A percentile compares a stretch with the other conserved stretches of the same genome.
phyloP scores from a whole-genome alignment of 2,113 vertebrate species.

The Chloropsis cyanopogon region DNA sequence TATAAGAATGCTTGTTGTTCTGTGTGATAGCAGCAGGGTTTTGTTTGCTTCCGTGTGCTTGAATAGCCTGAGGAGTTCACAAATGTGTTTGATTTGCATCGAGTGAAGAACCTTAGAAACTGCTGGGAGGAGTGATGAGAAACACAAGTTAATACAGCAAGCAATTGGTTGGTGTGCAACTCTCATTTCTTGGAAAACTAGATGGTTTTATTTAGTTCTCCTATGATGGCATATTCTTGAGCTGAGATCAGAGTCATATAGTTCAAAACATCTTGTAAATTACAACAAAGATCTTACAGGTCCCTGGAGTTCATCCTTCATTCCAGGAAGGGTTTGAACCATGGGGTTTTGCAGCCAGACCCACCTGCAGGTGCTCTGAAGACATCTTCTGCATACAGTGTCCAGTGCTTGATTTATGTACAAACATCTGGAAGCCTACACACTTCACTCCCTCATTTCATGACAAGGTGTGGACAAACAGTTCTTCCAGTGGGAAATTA shows the following conservation, averaged over 20 bases:
- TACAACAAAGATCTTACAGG: background rate
- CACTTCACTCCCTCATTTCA: background rate
- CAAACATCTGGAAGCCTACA: background rate
- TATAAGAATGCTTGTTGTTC: background rate
- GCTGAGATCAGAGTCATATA: background rate
- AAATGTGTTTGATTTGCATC: background rate
- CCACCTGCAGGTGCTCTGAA: background rate
- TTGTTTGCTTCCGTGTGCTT: background rate
- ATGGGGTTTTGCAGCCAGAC: background rate
- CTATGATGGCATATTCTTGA: background rate
- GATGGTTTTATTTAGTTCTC: background rate
- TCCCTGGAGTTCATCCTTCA: background rate
- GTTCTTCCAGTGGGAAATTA: background rate
- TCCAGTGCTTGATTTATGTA: background rate
- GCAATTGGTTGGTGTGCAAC: background rate
- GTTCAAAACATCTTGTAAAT: background rate
- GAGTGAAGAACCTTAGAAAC: background rate
- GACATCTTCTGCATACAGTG: background rate
- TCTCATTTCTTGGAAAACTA: background rate
- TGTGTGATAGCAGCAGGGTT: background rate
- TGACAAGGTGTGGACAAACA: background rate
- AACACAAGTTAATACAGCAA: background rate
- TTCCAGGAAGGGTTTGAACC: background rate
- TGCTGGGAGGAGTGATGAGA: background rate
- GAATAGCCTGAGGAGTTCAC: conserved; percentile 5